These are phyloP conservation scores for Kradibia gibbosae DNA, from an alignment of 1,140 invertebrate species.

Conservation along the genomic window DNA sequence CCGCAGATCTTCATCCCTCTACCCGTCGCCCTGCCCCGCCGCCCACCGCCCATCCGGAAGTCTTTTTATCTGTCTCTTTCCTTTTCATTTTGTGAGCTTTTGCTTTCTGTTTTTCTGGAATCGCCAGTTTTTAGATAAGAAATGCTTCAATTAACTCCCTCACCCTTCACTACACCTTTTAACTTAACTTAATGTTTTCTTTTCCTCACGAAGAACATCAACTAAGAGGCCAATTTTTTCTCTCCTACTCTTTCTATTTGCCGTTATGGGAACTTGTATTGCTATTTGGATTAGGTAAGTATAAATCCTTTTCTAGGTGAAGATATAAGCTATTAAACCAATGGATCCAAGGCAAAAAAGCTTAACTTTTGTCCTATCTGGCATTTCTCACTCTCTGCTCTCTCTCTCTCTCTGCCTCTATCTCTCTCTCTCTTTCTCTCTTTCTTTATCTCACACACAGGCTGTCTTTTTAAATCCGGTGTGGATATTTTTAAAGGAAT, in stretches of 20 bases:
- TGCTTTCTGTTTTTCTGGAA: slow-evolving; percentile 53
- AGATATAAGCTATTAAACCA: slow-evolving; percentile 12
- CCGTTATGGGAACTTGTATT: neutral
- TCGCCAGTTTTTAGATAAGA: slow-evolving; percentile 72
- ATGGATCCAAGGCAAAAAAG: neutral
- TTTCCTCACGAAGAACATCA: neutral
- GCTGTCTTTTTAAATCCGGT: too few species aligned
- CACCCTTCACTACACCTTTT: slow-evolving; percentile 17
- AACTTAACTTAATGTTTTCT: neutral
- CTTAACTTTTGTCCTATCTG: slow-evolving; percentile 5
- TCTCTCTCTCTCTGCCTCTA: neutral
- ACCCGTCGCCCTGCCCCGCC: neutral
- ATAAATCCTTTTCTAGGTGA: slow-evolving; percentile 32
- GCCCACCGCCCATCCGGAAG: too few species aligned
- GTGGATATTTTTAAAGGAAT: too few species aligned
- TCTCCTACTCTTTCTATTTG: neutral
- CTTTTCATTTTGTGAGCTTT: neutral
- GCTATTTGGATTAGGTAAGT: slow-evolving; percentile 40
- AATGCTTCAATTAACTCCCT: slow-evolving; percentile 70
- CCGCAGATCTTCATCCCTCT: slow-evolving; percentile 27
- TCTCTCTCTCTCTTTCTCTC: slow-evolving; percentile 8
- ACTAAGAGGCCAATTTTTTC: neutral
- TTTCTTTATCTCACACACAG: neutral
- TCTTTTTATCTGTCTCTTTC: slow-evolving; percentile 21
- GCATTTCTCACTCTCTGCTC: neutral